These are phyloP conservation scores for Trinorchestia longiramus DNA, from an alignment of 1,140 invertebrate genomes.

Conservation along the genomic window DNA sequence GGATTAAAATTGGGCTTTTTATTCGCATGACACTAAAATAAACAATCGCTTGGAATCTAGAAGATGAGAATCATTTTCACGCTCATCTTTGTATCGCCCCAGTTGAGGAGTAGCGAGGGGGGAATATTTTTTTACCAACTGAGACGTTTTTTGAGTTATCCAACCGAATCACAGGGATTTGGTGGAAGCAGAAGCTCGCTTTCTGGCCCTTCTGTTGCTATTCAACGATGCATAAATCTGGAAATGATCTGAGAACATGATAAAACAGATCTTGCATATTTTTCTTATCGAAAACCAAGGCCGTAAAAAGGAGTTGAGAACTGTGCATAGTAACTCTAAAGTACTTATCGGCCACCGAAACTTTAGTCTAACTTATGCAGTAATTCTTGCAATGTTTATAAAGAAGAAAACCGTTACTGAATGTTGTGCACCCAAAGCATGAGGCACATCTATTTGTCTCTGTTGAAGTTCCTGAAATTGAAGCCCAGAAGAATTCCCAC, in stretches of 20 bases:
- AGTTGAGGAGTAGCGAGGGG: too few species aligned
- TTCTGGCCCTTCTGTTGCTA: background rate
- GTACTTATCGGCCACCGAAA: too few species aligned
- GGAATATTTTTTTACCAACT: background rate
- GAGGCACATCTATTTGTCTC: background rate
- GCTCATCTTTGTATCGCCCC: background rate
- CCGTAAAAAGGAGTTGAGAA: too few species aligned
- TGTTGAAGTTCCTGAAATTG: background rate
- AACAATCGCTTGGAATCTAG: too few species aligned
- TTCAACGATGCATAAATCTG: background rate
- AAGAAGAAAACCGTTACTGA: too few species aligned
- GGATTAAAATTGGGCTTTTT: background rate
- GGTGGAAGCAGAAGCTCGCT: background rate
- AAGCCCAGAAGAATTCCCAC: background rate
- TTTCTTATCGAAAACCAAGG: background rate
- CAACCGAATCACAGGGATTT: background rate
- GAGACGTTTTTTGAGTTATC: background rate
- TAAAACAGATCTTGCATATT: background rate
- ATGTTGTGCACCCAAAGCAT: too few species aligned
- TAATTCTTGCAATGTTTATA: too few species aligned
- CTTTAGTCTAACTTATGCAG: too few species aligned
- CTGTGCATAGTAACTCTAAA: too few species aligned
- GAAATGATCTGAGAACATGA: background rate
- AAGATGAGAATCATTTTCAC: background rate
- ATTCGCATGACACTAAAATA: background rate